Conservation (phyloP, 2,797 vertebrate species). For the Menidia menidia region DNA sequence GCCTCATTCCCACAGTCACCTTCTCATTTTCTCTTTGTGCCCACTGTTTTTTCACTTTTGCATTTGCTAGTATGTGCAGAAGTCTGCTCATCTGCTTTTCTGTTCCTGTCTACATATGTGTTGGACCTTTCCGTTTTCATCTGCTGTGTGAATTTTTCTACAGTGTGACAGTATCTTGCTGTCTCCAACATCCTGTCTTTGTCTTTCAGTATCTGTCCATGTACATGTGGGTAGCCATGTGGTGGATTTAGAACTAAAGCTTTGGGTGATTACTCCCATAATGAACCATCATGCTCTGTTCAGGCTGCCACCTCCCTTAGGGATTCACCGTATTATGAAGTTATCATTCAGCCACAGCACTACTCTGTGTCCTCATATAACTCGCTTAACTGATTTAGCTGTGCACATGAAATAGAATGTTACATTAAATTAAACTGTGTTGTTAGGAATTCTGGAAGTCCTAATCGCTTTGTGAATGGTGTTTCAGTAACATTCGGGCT, state of each 20-base stretch:
- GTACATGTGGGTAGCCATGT: constrained; percentile 67
- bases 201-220: constrained; percentile 31
- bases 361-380: constrained; percentile 56
- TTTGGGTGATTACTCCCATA: constrained; percentile 79
- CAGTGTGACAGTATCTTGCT: constrained; percentile 39
- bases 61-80: constrained; percentile 11
- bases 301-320: constrained; percentile 63
- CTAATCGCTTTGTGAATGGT: constrained; percentile 22
- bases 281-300: constrained; percentile 78
- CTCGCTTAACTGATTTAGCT: constrained; percentile 37
- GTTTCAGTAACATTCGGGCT: constrained; percentile 2
- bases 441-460: constrained; percentile 20
- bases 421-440: constrained; percentile 41
- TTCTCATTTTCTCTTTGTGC: constrained; percentile 31
- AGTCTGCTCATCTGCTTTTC: constrained; percentile 7
- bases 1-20: constrained; percentile 46
- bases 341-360: constrained; percentile 63
- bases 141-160: constrained; percentile 35
- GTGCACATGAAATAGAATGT: constrained; percentile 20
- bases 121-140: constrained; percentile 19
- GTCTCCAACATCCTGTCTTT: constrained; percentile 25
- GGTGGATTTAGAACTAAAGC: constrained; percentile 74
- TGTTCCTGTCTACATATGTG: constrained; percentile 2
- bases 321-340: constrained; percentile 70
- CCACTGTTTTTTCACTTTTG: constrained; percentile 23